Conservation (phyloP, 2,113 vertebrate species). For the Elachura formosa region DNA sequence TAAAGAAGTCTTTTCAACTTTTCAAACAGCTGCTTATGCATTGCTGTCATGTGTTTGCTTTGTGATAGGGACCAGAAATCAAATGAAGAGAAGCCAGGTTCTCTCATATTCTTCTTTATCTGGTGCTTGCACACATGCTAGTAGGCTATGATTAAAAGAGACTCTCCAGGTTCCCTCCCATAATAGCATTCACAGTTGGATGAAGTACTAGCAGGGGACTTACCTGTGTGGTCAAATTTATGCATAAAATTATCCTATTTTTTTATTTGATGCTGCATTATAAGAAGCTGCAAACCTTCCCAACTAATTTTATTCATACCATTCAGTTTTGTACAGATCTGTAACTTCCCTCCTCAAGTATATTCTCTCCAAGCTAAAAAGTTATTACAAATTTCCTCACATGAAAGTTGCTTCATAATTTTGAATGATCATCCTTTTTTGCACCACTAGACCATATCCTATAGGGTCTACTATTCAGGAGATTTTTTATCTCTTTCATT, state of each 20-base stretch:
- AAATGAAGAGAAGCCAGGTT: neutral
- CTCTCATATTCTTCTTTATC: neutral
- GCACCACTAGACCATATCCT: neutral
- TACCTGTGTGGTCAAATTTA: neutral
- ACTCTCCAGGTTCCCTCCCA: neutral
- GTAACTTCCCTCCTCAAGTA: neutral
- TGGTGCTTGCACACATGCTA: neutral
- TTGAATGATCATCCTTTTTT: neutral
- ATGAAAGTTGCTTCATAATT: neutral
- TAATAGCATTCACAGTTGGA: neutral
- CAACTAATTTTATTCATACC: neutral
- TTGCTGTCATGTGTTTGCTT: neutral
- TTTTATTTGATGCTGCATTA: neutral
- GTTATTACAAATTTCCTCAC: neutral
- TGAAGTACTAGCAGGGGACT: neutral
- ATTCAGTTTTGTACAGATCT: neutral
- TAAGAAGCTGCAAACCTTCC: neutral
- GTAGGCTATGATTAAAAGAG: neutral
- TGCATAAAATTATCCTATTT: neutral
- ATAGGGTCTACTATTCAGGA: neutral
- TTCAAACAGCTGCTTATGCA: neutral
- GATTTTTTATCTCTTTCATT: rapidly evolving
- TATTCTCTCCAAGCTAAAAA: neutral
- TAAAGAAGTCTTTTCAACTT: neutral
- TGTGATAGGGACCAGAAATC: neutral